Base-by-base conservation (phyloP, 2,888 invertebrate species). In the Julus scanicus region DNA sequence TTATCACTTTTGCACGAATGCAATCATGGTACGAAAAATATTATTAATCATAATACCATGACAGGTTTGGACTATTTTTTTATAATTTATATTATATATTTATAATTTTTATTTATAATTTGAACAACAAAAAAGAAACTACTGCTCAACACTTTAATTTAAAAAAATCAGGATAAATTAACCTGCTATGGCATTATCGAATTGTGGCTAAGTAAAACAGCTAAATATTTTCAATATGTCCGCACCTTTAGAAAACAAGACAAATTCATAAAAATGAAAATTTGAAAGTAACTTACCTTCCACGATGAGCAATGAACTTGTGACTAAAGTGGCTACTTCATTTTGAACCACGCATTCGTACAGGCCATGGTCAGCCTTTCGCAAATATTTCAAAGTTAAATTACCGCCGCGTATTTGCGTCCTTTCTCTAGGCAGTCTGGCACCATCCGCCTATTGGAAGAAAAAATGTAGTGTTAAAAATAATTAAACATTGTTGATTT, bases 301-400 rank as follows among this genome's bases (percentile, higher is more conserved):
- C 84, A 93, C 91, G 87, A 92, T 91, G 53, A 93, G 91, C 84
- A 91, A 90, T 39, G 92, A 92, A 90, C 96, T 95, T 37, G 97
- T 95, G 89, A 97, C 96, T 92, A 98, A 96, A n/a, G 97, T 98
- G 84, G 98, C 97, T 90, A 98, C 98, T 93, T 98, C 98, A 92
- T 98, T 99, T 89, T 96, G 95, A 40, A 97, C 98, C 90, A 98
- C 96, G 93, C 99, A 99, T 93, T 99, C 98, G 92, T 98, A 99
- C 92, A 95, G 96, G 86, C 98, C 98, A 92, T 98, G 97, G 93
- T 98, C 98, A 89, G 96, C 95, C 85, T 97, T 94, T 13, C 96
- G 94, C 90, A 98, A 94, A 91, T 95, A 95, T 91, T 96, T 96
- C 90, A 98, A 96, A 90, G 98, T 98, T 91, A 98, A 95, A 93